Evolutionary conservation across 2,888 invertebrate genomes (phyloP).

Genomic region (Chloromyia formosa): DNA sequence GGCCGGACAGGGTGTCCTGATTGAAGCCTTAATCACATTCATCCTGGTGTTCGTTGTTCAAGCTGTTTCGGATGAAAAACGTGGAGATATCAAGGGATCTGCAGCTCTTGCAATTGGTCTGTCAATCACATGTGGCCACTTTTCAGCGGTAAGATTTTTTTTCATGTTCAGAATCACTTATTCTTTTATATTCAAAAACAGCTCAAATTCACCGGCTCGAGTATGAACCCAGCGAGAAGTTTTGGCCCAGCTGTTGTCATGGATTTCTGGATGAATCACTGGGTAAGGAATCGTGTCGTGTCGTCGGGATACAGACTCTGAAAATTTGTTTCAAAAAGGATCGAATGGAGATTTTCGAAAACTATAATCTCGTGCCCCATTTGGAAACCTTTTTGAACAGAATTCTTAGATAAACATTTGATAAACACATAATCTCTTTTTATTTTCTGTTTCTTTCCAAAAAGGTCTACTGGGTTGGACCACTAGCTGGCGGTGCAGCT

Average conservation of each 20-base stretch:
- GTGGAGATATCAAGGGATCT: slow-evolving; percentile 82
- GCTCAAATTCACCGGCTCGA: slow-evolving; percentile 85
- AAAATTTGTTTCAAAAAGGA: too few relatives aligned
- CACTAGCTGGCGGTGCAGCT: slow-evolving; percentile 77
- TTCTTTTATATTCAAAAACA: slow-evolving; percentile 54
- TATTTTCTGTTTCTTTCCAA: too few relatives aligned
- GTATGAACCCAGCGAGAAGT: slow-evolving; percentile 93
- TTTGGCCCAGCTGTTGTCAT: slow-evolving; percentile 87
- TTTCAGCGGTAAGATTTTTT: slow-evolving; percentile 77
- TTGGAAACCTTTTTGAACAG: too few relatives aligned
- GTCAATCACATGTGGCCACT: slow-evolving; percentile 84
- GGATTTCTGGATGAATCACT: slow-evolving; percentile 79
- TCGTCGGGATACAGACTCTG: too few relatives aligned
- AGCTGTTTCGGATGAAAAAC: slow-evolving; percentile 82
- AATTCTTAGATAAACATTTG: too few relatives aligned
- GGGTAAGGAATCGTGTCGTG: slow-evolving; percentile 76
- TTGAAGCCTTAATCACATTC: slow-evolving; percentile 88
- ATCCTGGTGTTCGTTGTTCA: slow-evolving; percentile 86
- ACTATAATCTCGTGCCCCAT: too few relatives aligned
- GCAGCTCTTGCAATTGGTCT: slow-evolving; percentile 89
- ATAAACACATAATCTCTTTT: too few relatives aligned
- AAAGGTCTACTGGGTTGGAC: slow-evolving; percentile 92
- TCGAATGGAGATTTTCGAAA: too few relatives aligned
- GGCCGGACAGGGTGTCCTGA: slow-evolving; percentile 79
- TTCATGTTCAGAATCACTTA: neutral